A percentile compares a stretch with the other conserved stretches of the same genome.
Conservation (phyloP, 2,888 invertebrate genomes). For the Dendrolimus houi region DNA sequence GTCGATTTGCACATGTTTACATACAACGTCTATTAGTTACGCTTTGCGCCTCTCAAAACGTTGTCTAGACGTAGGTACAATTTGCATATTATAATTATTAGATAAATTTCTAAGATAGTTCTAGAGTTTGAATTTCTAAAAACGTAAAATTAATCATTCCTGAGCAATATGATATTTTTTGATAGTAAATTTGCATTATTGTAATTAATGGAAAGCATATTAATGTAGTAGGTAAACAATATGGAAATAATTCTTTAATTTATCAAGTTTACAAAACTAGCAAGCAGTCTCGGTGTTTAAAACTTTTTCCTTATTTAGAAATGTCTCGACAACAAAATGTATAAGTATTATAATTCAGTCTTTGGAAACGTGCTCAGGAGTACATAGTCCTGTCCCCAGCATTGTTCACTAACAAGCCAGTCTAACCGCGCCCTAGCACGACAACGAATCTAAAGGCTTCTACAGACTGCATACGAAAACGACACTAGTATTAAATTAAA, state of each 20-base stretch:
- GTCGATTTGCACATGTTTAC: slow-evolving; percentile 45
- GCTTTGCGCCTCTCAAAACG: slow-evolving; percentile 1
- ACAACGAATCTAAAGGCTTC: slow-evolving; percentile 30
- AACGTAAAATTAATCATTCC: no score
- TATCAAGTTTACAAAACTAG: no score
- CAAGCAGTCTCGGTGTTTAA: no score
- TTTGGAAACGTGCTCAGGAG: neutral
- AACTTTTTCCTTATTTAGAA: neutral
- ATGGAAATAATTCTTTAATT: no score
- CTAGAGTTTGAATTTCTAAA: no score
- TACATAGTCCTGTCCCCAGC: slow-evolving; percentile 26
- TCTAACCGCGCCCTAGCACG: slow-evolving; percentile 59
- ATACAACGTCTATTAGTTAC: slow-evolving; percentile 30
- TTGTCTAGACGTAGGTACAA: neutral
- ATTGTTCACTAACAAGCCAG: slow-evolving; percentile 66
- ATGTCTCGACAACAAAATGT: neutral
- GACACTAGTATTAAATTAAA: no score
- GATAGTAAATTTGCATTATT: no score
- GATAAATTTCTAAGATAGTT: neutral
- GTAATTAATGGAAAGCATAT: no score
- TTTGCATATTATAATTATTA: slow-evolving; percentile 10
- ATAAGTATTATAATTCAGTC: neutral
- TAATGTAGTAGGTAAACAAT: no score
- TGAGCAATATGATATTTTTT: no score
- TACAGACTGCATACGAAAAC: neutral